phyloP scores from a whole-genome alignment of 2,797 vertebrate genomes.

The Darevskia mixta region DNA sequence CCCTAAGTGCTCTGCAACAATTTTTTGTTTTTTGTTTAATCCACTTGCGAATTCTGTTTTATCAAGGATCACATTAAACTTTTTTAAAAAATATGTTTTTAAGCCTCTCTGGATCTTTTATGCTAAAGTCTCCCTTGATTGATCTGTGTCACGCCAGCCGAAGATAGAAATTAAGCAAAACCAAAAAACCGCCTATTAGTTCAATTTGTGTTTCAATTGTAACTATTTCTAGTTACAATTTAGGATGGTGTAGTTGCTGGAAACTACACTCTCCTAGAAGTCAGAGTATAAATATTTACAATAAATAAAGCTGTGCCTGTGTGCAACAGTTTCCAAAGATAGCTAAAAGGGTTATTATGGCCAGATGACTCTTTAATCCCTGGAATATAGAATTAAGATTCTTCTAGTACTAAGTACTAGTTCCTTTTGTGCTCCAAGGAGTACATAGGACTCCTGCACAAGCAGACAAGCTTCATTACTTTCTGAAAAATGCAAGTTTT shows the following conservation, averaged over 20 bases:
- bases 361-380: not conserved
- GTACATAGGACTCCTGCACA: not conserved
- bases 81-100: not conserved
- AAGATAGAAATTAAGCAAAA: too few species aligned
- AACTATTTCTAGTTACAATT: not conserved
- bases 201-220: not conserved
- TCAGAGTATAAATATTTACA: not conserved
- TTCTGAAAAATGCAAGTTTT: not conserved
- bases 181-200: too few species aligned
- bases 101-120: not conserved
- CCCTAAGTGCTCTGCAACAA: not conserved
- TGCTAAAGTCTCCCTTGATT: not conserved
- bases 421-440: not conserved
- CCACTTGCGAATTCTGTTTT: not conserved
- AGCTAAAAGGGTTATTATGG: not conserved
- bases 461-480: not conserved
- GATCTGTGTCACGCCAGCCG: not conserved
- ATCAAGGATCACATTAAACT: not conserved
- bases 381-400: not conserved
- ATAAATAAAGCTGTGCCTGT: not conserved
- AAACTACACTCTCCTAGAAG: not conserved
- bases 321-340: not conserved
- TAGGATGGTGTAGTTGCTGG: too few species aligned
- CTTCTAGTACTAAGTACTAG: not conserved
- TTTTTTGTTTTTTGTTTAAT: too few species aligned